Conservation (phyloP, 2,888 invertebrate genomes). For the Lithosia quadra region DNA sequence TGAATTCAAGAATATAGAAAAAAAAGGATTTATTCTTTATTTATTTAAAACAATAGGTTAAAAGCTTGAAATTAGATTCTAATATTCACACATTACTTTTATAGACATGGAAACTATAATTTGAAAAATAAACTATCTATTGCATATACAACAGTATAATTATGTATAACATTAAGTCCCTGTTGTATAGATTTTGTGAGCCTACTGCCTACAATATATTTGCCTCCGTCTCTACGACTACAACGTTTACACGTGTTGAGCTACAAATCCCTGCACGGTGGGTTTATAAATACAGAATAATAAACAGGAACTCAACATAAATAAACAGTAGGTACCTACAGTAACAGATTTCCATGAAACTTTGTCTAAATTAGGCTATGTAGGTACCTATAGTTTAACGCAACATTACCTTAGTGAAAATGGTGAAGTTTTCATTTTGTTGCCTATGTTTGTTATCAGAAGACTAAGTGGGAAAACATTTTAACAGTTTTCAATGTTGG, state of each 20-base stretch:
- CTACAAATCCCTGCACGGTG: constrained; percentile 25
- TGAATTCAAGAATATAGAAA: no score
- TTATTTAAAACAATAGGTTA: no score
- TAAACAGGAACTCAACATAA: not conserved
- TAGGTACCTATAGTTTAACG: not conserved
- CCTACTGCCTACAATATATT: not conserved
- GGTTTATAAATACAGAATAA: constrained; percentile 27
- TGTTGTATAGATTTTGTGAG: not conserved
- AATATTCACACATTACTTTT: no score
- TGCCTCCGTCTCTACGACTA: not conserved
- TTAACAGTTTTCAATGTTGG: constrained; percentile 1
- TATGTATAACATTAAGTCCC: not conserved
- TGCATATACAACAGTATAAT: not conserved
- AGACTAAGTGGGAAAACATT: not conserved
- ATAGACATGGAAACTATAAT: no score
- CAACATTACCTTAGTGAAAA: not conserved
- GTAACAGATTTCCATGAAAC: not conserved
- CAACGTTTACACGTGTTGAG: constrained; percentile 9
- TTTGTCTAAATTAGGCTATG: constrained; percentile 5
- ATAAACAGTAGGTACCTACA: constrained; percentile 1
- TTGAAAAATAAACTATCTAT: no score
- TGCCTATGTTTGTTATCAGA: not conserved
- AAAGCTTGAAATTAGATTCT: no score
- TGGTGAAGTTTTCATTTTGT: not conserved
- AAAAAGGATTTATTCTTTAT: no score